Base-by-base conservation (phyloP, 2,797 vertebrate species). In the Enteromius radiatus region DNA sequence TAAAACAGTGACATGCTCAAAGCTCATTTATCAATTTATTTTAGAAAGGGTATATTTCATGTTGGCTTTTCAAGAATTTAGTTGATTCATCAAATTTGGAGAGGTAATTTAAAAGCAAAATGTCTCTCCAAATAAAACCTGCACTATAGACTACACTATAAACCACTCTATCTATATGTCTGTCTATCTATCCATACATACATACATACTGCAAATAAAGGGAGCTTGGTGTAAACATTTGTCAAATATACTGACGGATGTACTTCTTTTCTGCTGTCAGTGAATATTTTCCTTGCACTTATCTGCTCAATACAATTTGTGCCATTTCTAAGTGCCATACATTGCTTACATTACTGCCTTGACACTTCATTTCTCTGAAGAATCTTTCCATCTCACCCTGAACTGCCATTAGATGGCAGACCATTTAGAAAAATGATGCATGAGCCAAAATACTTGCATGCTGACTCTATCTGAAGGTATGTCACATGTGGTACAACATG, bases 361-460 rank as follows among this genome's bases (percentile, higher is more conserved):
- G 59, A 56, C 14, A 47, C 65, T 76, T 81, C 61, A 85, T 84
- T 84, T 81, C 52, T 79, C 82, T 75, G 63, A 87, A 52, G 73
- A 82, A 79, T 83, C 82, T 80, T 73, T 86, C 73, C 77, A 86
- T 83, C 82, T 78, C 61, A 73, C 61, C 80, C 23, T 80, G 82
- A 76, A 68, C 78, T 70, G 23, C 74, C 73, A 36, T 67, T 78
- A 71, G 68, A 78, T 47, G 45, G 54, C 80, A 83, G 73, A 78
- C 49, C 54, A 75, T 88, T 85, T 75, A 70, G 78, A 82, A 86
- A 78, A 83, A 78, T 86, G 77, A 86, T 78, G 68, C 64, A 83
- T 78, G 64, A 68, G 49, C 76, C 64, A 70, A 80, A 83, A 45
- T 31, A 19, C 52, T 59, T 8, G 8, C 38, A 63, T 73, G 63